phyloP scores from a whole-genome alignment of 2,113 vertebrate genomes.

The Rhabdomys dilectus region DNA sequence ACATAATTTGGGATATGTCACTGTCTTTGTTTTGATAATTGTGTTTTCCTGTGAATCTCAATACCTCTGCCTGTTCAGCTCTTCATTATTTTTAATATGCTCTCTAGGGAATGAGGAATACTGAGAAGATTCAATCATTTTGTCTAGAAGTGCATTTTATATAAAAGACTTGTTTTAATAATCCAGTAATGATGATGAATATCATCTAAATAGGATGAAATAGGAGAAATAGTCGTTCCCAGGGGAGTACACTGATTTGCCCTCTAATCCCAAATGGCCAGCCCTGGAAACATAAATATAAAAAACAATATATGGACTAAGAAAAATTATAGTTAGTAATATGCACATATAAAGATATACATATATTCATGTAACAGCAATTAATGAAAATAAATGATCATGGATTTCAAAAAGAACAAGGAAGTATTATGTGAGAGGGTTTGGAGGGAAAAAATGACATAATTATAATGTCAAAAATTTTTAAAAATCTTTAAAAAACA shows the following conservation, averaged over 20 bases:
- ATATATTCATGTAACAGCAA: background rate
- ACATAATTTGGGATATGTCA: background rate
- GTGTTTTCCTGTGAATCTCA: background rate
- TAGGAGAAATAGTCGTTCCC: background rate
- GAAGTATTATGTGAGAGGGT: background rate
- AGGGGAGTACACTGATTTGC: background rate
- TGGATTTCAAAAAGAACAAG: background rate
- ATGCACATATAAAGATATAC: background rate
- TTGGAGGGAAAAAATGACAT: background rate
- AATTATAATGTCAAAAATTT: background rate
- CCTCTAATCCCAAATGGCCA: background rate
- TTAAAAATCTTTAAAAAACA: background rate
- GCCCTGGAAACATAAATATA: background rate
- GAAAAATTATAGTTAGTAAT: background rate
- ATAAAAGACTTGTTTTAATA: background rate
- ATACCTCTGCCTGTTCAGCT: background rate
- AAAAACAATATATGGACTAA: background rate
- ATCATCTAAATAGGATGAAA: no score
- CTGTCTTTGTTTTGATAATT: background rate
- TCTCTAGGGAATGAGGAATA: background rate
- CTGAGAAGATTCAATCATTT: background rate
- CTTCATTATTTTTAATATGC: background rate
- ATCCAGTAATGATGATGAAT: background rate
- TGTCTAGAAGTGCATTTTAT: background rate
- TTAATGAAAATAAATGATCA: background rate